Evolutionary conservation across 2,888 invertebrate species (phyloP).

Genomic region (Lacanobia oleracea): DNA sequence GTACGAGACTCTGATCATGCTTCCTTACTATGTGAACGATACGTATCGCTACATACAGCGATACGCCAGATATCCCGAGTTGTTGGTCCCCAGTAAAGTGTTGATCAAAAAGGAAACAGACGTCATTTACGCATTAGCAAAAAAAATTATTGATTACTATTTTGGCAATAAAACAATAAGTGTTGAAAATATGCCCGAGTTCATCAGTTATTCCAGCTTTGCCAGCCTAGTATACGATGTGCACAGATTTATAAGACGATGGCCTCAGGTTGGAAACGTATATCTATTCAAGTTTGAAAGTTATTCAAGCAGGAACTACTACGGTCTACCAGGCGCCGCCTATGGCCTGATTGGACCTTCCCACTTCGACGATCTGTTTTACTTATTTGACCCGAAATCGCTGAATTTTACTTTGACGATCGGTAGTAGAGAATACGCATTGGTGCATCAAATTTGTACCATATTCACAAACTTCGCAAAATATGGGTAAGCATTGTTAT

Average conservation of each 20-base stretch:
- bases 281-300: conserved; percentile 73
- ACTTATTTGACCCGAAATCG: conserved; percentile 69
- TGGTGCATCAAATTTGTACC: conserved; percentile 32
- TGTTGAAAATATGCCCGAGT: conserved; percentile 62
- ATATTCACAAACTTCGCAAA: conserved; percentile 46
- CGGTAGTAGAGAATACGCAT: conserved; percentile 35
- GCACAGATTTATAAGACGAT: conserved; percentile 61
- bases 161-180: conserved; percentile 68
- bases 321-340: conserved; percentile 58
- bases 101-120: conserved; percentile 54
- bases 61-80: conserved; percentile 68
- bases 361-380: conserved; percentile 75
- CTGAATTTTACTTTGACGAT: conserved; percentile 11
- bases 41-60: conserved; percentile 32
- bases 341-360: conserved; percentile 69
- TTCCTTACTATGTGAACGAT: conserved; percentile 48
- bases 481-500: conserved; percentile 23
- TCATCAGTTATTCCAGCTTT: conserved; percentile 66
- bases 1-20: conserved; percentile 89
- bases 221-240: conserved; percentile 62
- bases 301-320: conserved; percentile 70
- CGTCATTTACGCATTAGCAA: conserved; percentile 65
- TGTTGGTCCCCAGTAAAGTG: conserved; percentile 70
- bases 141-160: conserved; percentile 70
- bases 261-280: conserved; percentile 56